phyloP scores from a whole-genome alignment of 1,140 invertebrate genomes.

The Prorops nasuta region DNA sequence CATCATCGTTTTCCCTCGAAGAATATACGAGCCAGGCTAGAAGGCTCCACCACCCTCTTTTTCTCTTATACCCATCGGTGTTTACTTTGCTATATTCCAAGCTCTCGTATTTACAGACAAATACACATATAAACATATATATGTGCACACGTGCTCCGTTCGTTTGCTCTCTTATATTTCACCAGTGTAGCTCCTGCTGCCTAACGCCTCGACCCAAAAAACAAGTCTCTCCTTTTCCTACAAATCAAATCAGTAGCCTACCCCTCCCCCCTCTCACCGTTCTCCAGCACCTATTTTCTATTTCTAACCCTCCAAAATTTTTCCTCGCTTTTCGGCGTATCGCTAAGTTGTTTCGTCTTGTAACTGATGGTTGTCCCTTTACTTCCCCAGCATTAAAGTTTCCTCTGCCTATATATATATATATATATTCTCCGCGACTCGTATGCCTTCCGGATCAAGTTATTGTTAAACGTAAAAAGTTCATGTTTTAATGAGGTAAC shows the following conservation, averaged over 20 bases:
- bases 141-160: conserved; percentile 26
- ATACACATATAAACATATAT: conserved; percentile 35
- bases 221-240: conserved; percentile 8
- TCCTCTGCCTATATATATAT: no score
- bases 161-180: conserved; percentile 49
- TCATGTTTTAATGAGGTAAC: no score
- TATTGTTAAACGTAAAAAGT: no score
- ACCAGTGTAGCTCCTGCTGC: conserved; percentile 28
- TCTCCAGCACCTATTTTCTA: no score
- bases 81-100: conserved; percentile 44
- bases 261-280: no score
- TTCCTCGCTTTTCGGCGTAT: no score
- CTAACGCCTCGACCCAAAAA: conserved; percentile 21
- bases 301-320: no score
- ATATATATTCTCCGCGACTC: no score
- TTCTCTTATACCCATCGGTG: conserved; percentile 17
- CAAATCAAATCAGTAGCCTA: conserved; percentile 18
- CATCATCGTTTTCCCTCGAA: conserved; percentile 32
- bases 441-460: no score
- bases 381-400: no score
- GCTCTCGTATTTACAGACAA: conserved; percentile 48
- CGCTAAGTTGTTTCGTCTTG: no score
- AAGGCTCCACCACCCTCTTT: conserved; percentile 17
- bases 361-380: no score
- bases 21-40: conserved; percentile 31